phyloP scores from a whole-genome alignment of 2,888 invertebrate genomes.

The Epirrhoe alternata region DNA sequence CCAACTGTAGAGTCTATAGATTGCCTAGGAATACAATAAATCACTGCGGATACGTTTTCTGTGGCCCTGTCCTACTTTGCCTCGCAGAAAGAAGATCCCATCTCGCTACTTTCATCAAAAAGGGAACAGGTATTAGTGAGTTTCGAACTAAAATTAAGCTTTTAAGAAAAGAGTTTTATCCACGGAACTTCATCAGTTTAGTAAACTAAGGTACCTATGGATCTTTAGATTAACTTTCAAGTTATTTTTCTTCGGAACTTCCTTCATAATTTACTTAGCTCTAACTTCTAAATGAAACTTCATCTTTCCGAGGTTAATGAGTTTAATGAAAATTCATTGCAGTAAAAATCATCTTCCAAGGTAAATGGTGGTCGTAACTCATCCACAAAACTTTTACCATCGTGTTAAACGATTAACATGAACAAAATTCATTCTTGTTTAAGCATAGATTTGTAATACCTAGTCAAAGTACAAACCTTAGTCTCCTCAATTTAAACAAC shows the following conservation, averaged over 20 bases:
- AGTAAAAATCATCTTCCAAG: neutral
- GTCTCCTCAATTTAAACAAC: neutral
- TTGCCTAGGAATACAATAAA: neutral
- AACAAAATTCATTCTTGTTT: neutral
- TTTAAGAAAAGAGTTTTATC: constrained; percentile 38
- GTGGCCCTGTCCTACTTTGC: constrained; percentile 33
- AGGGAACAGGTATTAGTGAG: constrained; percentile 39
- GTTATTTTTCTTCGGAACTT: constrained; percentile 26
- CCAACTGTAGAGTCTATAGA: constrained; percentile 2
- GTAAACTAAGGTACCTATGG: constrained; percentile 29
- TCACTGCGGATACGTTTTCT: constrained; percentile 10
- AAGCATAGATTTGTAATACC: no score
- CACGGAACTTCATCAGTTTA: constrained; percentile 36
- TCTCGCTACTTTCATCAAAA: constrained; percentile 35
- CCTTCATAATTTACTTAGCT: constrained; percentile 13
- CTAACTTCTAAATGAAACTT: constrained; percentile 6
- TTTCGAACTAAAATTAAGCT: constrained; percentile 44
- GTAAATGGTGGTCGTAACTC: neutral
- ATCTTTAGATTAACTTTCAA: constrained; percentile 25
- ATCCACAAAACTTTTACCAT: neutral
- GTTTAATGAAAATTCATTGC: neutral
- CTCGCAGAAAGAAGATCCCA: constrained; percentile 28
- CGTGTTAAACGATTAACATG: neutral
- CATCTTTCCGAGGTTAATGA: neutral
- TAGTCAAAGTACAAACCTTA: neutral